A percentile compares a stretch with the other conserved stretches of the same genome.
Evolutionary conservation across 2,113 vertebrate species (phyloP).

Genomic region (Halichoerus grypus): DNA sequence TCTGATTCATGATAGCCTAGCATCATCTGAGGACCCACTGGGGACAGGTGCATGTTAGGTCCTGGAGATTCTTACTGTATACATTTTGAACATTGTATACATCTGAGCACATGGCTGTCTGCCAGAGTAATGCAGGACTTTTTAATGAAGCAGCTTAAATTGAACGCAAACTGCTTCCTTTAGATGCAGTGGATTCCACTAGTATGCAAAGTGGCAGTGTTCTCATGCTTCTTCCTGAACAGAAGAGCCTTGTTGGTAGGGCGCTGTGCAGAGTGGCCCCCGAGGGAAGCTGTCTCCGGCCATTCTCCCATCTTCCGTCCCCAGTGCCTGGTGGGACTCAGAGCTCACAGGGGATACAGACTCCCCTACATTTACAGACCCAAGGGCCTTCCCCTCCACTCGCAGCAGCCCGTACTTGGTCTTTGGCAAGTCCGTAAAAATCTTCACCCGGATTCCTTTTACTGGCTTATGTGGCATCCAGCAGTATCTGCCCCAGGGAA

Average conservation of each 20-base stretch:
- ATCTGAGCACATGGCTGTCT: not conserved
- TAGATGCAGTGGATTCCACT: not conserved
- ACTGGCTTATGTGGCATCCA: not conserved
- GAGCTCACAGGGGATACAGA: not conserved
- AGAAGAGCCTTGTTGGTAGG: not conserved
- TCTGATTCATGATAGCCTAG: not conserved
- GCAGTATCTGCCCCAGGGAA: not conserved
- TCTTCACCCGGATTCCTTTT: not conserved
- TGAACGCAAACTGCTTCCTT: not conserved
- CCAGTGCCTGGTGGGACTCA: not conserved
- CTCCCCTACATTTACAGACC: not conserved
- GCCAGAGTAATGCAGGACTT: not conserved
- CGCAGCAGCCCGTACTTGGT: not conserved
- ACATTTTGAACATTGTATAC: not conserved
- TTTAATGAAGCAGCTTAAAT: not conserved
- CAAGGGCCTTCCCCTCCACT: not conserved
- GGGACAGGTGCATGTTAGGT: not conserved
- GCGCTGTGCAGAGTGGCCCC: not conserved
- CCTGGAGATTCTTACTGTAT: not conserved
- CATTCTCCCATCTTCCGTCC: not conserved
- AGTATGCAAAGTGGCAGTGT: not conserved
- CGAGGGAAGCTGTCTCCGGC: not conserved
- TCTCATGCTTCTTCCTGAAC: not conserved
- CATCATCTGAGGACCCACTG: not conserved
- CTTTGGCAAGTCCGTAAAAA: not conserved